Evolutionary conservation across 2,113 vertebrate genomes (phyloP).

Genomic region (Ictidomys tridecemlineatus): DNA sequence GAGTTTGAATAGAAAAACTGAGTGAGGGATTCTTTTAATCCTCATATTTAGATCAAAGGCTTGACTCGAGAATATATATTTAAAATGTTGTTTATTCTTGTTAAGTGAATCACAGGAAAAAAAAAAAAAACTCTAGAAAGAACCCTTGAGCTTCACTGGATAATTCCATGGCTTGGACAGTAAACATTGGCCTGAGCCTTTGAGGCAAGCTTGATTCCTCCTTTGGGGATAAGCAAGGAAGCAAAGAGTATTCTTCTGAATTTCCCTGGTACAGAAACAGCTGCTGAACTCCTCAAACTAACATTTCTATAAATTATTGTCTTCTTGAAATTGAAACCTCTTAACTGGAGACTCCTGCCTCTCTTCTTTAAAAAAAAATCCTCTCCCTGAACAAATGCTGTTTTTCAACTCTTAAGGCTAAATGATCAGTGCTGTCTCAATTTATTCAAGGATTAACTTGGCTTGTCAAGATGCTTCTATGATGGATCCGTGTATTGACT

Average conservation of each 20-base stretch:
- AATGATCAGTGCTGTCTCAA: slow-evolving; percentile 83
- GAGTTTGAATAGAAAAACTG: not conserved
- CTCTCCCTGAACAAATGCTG: slow-evolving; percentile 79
- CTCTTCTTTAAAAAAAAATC: slow-evolving; percentile 73
- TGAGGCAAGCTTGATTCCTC: not conserved
- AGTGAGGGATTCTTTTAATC: not conserved
- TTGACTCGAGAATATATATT: slow-evolving; percentile 55
- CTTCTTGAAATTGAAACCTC: slow-evolving; percentile 79
- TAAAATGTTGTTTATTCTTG: slow-evolving; percentile 60
- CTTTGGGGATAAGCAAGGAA: not conserved
- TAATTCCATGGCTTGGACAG: not conserved
- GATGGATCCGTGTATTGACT: slow-evolving; percentile 79
- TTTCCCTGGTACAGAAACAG: slow-evolving; percentile 76
- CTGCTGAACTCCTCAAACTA: slow-evolving; percentile 71
- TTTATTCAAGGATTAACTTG: slow-evolving; percentile 76
- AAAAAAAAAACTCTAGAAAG: slow-evolving; percentile 53
- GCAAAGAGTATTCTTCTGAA: not conserved
- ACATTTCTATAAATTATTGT: slow-evolving; percentile 83
- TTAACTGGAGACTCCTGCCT: slow-evolving; percentile 73
- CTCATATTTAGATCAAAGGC: not conserved
- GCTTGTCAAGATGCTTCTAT: slow-evolving; percentile 81
- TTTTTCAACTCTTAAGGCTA: slow-evolving; percentile 78
- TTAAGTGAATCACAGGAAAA: slow-evolving; percentile 19
- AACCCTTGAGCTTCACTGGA: not conserved
- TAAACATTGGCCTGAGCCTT: not conserved